phyloP scores from a whole-genome alignment of 2,113 vertebrate genomes.

The Ochotona curzoniae region DNA sequence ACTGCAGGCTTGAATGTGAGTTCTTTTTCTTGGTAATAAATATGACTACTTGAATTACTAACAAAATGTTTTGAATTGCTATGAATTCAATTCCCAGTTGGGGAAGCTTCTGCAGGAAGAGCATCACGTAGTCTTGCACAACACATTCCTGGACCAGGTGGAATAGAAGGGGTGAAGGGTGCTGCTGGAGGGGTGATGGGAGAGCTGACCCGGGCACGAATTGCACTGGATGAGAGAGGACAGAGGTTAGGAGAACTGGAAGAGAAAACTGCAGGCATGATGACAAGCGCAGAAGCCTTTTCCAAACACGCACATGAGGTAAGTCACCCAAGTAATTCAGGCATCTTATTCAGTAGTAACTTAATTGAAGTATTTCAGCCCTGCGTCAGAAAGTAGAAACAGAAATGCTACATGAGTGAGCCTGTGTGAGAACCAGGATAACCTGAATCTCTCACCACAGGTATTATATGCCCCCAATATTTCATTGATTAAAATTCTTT shows the following conservation, averaged over 20 bases:
- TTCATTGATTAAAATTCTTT: background rate
- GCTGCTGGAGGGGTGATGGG: slow-evolving; percentile 93
- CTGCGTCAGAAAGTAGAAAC: background rate
- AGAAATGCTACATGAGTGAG: background rate
- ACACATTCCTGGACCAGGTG: slow-evolving; percentile 95
- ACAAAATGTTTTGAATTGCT: slow-evolving; percentile 16
- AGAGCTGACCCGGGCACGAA: slow-evolving; percentile 94
- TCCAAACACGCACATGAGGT: slow-evolving; percentile 99
- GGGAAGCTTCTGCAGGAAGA: slow-evolving; percentile 95
- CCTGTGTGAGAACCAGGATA: background rate
- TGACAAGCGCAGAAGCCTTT: slow-evolving; percentile 95
- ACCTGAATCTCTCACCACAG: background rate
- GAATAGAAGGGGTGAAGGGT: slow-evolving; percentile 94
- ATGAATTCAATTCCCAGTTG: slow-evolving; percentile 87
- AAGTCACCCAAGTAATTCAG: background rate
- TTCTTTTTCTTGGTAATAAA: background rate
- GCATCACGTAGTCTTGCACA: slow-evolving; percentile 96
- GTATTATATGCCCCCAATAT: background rate
- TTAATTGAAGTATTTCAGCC: background rate
- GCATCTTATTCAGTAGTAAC: background rate
- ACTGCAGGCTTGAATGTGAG: background rate
- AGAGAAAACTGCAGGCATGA: slow-evolving; percentile 96
- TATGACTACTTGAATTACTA: slow-evolving; percentile 36
- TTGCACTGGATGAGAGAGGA: slow-evolving; percentile 96
- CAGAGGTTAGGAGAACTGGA: slow-evolving; percentile 97